phyloP scores from a whole-genome alignment of 1,140 invertebrate species.

The Bradynema listronoti region DNA sequence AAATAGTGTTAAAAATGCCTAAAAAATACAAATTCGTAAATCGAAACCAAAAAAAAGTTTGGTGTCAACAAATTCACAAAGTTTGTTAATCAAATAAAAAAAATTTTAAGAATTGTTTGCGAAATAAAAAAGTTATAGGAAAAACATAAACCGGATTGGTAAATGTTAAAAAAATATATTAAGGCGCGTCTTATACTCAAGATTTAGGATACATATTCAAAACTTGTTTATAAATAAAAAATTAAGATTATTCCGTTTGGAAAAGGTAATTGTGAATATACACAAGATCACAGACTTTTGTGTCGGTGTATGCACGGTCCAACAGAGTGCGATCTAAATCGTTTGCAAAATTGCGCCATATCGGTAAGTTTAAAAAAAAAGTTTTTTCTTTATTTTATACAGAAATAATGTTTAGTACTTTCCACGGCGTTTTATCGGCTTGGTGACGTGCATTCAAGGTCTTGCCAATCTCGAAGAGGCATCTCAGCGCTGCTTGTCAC shows the following conservation, averaged over 20 bases:
- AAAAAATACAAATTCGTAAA: too few relatives aligned
- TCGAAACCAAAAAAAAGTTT: too few relatives aligned
- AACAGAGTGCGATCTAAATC: conserved; percentile 43
- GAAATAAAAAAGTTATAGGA: background rate
- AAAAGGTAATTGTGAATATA: conserved; percentile 48
- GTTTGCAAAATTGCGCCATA: conserved; percentile 46
- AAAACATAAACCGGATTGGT: background rate
- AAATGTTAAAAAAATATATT: background rate
- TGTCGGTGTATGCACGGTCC: conserved; percentile 49
- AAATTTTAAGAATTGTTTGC: background rate
- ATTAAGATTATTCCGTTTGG: conserved; percentile 46
- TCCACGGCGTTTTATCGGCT: conserved; percentile 40
- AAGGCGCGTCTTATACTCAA: too few relatives aligned
- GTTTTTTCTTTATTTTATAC: too few relatives aligned
- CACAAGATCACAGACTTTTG: conserved; percentile 28
- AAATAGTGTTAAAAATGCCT: too few relatives aligned
- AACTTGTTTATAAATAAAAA: background rate
- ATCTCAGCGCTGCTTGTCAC: conserved; percentile 32
- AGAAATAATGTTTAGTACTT: conserved; percentile 43
- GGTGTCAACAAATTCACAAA: background rate
- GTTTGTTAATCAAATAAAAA: background rate
- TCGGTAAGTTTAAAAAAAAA: conserved; percentile 27
- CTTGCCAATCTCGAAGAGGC: conserved; percentile 40
- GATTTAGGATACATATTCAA: conserved; percentile 1
- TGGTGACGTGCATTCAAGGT: conserved; percentile 46